A percentile compares a stretch with the other conserved stretches of the same genome.
Conservation (phyloP, 2,113 vertebrate genomes). For the Mus pahari region DNA sequence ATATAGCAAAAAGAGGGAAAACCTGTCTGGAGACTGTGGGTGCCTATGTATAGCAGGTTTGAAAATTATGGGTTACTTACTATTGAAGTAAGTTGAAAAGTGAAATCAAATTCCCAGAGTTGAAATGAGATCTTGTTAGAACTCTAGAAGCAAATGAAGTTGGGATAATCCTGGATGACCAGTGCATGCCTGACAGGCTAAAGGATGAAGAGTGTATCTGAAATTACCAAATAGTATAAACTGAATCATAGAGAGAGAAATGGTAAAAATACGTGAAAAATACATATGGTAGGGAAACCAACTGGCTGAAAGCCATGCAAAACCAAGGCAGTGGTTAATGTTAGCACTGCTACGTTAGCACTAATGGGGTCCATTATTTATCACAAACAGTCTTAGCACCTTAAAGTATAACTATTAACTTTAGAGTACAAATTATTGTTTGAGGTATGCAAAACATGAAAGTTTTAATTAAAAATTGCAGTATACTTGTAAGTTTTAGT, state of each 20-base stretch:
- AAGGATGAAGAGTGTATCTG: neutral
- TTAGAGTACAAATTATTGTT: neutral
- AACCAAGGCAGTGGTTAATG: neutral
- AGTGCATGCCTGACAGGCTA: neutral
- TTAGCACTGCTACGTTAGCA: neutral
- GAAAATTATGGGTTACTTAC: neutral
- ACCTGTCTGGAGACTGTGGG: neutral
- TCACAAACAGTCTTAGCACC: neutral
- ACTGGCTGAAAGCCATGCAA: neutral
- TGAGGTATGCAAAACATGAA: conserved; percentile 4
- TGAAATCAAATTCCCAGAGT: neutral
- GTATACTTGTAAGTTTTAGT: neutral
- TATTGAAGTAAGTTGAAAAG: neutral
- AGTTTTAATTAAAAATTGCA: conserved; percentile 9
- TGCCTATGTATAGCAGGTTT: neutral
- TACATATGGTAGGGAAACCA: neutral
- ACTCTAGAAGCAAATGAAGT: neutral
- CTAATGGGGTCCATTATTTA: neutral
- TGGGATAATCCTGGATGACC: neutral
- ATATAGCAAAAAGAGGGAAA: neutral
- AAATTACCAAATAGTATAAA: neutral
- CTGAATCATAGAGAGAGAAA: neutral
- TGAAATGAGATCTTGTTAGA: neutral
- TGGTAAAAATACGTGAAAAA: neutral
- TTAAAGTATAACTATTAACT: conserved; percentile 39